Conservation (phyloP, 2,113 vertebrate genomes). For the Albula goreensis region DNA sequence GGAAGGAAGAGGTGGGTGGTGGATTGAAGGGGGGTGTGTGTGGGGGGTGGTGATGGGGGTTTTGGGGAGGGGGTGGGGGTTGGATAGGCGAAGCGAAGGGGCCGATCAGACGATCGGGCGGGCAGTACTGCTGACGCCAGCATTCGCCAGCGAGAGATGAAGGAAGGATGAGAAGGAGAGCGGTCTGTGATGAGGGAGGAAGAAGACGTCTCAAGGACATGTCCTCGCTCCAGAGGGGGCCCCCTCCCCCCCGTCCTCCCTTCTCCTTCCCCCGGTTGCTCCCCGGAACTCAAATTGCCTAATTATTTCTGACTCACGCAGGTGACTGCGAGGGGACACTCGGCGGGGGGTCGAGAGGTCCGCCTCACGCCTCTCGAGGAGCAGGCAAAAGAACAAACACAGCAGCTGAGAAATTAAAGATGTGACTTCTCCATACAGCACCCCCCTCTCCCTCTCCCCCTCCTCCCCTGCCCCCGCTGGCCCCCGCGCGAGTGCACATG, state of each 20-base stretch:
- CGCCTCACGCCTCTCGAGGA: slow-evolving; percentile 40
- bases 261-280: slow-evolving; percentile 52
- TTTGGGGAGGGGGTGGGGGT: too few species aligned
- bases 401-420: slow-evolving; percentile 28
- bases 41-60: too few species aligned
- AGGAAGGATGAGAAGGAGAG: slow-evolving; percentile 41
- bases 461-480: too few species aligned
- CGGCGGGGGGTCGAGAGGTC: slow-evolving; percentile 55
- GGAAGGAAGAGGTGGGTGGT: slow-evolving; percentile 25
- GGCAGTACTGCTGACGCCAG: slow-evolving; percentile 64
- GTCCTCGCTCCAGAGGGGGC: slow-evolving; percentile 23
- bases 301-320: slow-evolving; percentile 59
- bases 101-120: slow-evolving; percentile 39
- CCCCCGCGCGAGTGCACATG: background rate
- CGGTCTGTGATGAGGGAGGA: slow-evolving; percentile 24
- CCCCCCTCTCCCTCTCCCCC: background rate
- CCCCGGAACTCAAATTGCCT: slow-evolving; percentile 57
- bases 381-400: slow-evolving; percentile 37
- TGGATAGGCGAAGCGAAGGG: background rate
- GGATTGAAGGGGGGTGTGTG: too few species aligned
- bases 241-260: slow-evolving; percentile 32
- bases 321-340: slow-evolving; percentile 54
- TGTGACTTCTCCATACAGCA: background rate
- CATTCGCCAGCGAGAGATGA: slow-evolving; percentile 66
- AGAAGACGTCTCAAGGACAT: slow-evolving; percentile 79